Evolutionary conservation across 2,888 invertebrate genomes (phyloP), one percentile per base, ranked within the genome.

Genomic region (Dascillus cervinus): DNA sequence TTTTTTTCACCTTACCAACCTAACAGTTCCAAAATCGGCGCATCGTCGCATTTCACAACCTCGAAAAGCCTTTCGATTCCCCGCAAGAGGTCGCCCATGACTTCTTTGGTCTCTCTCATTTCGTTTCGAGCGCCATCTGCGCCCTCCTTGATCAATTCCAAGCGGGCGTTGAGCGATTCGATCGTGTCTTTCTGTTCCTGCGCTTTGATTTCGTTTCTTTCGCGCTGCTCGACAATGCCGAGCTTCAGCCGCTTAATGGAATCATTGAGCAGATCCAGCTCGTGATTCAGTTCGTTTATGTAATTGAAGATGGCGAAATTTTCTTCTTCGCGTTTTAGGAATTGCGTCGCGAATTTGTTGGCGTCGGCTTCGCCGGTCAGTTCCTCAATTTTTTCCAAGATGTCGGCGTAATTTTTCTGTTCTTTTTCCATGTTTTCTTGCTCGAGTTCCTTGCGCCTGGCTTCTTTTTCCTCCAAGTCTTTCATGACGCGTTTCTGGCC

Each of bases 221-320:
- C 68, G 36, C 70, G 69, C 46, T 79, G 77, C 21, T 76, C 75
- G 27, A 77, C 77, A 6, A 6, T 6, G 8, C 4, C 17, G 8
- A 17, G 8, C 4, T n/a, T 17, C 17, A 17, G 17, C 4, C 17
- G 17, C 8, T 17, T 17, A 17, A 86, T 79, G 30, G 73, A 75
- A 43, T 82, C 79, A 44, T 79, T 79, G 2, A 87, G 58, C 21
- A 74, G 70, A 60, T 88, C 87, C 32, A 88, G 70, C 60, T 89
- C 86, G 24, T 79, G 82, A 60, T 91, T 90, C 34, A 92, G 71
- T 56, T 91, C 89, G 57, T 90, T 92, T 17, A 92, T 85, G 56
- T 88, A 92, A 64, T 83, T 88, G 59, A 92, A 94, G 1, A 90
- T 71, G 0, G 91, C 89, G 60, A 91, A 92, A 67, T 92, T 94